Evolutionary conservation across 2,113 vertebrate species (phyloP).

Genomic region (Labeo rohita): DNA sequence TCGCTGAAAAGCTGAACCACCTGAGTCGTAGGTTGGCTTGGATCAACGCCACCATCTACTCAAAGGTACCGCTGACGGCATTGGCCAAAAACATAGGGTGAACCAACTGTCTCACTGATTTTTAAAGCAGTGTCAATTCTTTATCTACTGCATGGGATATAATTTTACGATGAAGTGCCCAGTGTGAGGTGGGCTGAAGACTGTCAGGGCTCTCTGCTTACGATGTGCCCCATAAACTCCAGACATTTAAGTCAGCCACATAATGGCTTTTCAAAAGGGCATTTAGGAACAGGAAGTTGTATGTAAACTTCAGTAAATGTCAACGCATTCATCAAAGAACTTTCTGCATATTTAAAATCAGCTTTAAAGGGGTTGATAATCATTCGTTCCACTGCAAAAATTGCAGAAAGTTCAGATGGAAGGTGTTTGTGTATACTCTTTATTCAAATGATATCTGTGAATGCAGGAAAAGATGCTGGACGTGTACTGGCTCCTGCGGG

Average conservation of each 20-base stretch:
- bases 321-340: background rate
- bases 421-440: background rate
- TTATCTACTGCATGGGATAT: background rate
- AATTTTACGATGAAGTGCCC: background rate
- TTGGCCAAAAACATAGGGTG: background rate
- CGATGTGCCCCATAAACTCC: background rate
- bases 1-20: conserved; percentile 95
- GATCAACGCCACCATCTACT: conserved; percentile 99
- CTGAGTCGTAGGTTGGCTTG: conserved; percentile 93
- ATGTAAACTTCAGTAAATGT: conserved; percentile 4
- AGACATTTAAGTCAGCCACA: background rate
- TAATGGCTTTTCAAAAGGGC: background rate
- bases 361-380: background rate
- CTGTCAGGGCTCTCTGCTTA: background rate
- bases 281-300: background rate
- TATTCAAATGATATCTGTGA: background rate
- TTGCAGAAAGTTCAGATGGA: background rate
- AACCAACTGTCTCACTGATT: background rate
- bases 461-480: conserved; percentile 96
- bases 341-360: background rate
- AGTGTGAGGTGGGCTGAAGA: background rate
- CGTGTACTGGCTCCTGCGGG: conserved; percentile 92
- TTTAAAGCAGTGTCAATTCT: background rate
- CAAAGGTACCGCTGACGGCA: conserved; percentile 80
- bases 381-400: background rate